Conservation (phyloP, 2,888 invertebrate genomes). For the Tetragonisca angustula region DNA sequence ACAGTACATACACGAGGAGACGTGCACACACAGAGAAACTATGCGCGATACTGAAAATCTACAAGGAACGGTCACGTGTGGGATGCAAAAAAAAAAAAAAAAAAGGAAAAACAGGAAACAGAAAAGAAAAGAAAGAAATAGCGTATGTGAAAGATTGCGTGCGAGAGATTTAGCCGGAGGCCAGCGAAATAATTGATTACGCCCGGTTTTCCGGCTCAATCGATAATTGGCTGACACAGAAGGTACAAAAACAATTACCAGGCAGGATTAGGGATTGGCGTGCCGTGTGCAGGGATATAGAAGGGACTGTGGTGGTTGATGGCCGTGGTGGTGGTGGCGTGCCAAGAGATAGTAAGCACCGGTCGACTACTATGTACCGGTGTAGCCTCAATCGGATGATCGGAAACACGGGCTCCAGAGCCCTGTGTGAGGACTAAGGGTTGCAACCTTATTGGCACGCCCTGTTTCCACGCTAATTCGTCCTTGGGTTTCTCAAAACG, state of each 20-base stretch:
- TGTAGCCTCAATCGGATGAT: slow-evolving; percentile 69
- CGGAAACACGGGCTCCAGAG: slow-evolving; percentile 52
- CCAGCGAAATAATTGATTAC: slow-evolving; percentile 67
- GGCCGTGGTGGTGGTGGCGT: slow-evolving; percentile 65
- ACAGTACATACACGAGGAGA: too few relatives aligned
- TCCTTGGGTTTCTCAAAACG: slow-evolving; percentile 38
- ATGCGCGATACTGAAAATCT: neutral
- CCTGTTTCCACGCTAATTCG: neutral
- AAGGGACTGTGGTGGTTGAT: slow-evolving; percentile 48
- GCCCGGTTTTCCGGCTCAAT: slow-evolving; percentile 56
- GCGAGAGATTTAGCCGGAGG: slow-evolving; percentile 22
- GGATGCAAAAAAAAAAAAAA: neutral
- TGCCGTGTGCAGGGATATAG: slow-evolving; percentile 41
- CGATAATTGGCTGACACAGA: slow-evolving; percentile 74
- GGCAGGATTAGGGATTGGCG: slow-evolving; percentile 62
- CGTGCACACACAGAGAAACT: too few relatives aligned
- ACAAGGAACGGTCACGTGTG: neutral
- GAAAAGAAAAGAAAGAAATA: neutral
- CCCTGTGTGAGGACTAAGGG: slow-evolving; percentile 34
- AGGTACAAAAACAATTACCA: slow-evolving; percentile 76
- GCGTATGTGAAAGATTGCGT: neutral
- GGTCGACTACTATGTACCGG: slow-evolving; percentile 53
- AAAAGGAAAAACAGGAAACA: neutral
- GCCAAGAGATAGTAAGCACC: slow-evolving; percentile 71
- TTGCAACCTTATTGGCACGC: slow-evolving; percentile 39